Base-by-base conservation (phyloP, 2,113 vertebrate genomes). In the Sturnus vulgaris region DNA sequence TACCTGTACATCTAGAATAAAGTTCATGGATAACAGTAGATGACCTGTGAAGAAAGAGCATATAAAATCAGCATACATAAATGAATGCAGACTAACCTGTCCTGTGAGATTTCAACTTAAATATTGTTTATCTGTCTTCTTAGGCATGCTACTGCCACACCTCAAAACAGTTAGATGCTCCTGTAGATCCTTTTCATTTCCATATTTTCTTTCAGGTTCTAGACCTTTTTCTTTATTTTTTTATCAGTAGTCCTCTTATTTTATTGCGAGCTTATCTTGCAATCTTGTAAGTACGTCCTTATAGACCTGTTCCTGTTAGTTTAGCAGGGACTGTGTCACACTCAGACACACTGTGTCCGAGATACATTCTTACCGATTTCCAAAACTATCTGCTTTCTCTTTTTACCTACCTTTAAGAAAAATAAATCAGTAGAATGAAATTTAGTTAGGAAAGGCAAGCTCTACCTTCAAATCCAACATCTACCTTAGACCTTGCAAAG, bases 71-170 rank as follows among this genome's bases (percentile, higher is more conserved):
- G 56, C 13, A 63, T 7, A 68, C 2, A 0, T 61, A 85, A 91
- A 87, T 63, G 81, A 95, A 94, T 95, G 96, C 70, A 94, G 90
- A 90, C 50, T 63, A 95, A 96, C 87, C 66, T 66, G 95, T 91
- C 79, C 59, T 91, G 87, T 94, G 39, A 82, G 90, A 91, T 85
- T 94, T 87, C 73, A 85, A 77, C 82, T 87, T 49, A 81, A 65
- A 73, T 71, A 73, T 13, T 72, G 56, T 64, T 92, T 47, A 79
- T 30, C 11, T 27, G 13, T 63, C 24, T 12, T 92, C 49, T 72
- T 22, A 77, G 42, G 56, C 15, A 77, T 35, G 63, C n/a, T 47
- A 61, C 30, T 70, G 82, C 84, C 84, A 15, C 93, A 90, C 83
- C 69, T 87, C 76, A 86, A 52, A 96, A 68, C 30, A 65, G 61